Percentiles rank a stretch among this genome's conserved stretches.
These are phyloP conservation scores for Cataglyphis cursor DNA, from an alignment of 2,888 invertebrate species.

Conservation along the genomic window DNA sequence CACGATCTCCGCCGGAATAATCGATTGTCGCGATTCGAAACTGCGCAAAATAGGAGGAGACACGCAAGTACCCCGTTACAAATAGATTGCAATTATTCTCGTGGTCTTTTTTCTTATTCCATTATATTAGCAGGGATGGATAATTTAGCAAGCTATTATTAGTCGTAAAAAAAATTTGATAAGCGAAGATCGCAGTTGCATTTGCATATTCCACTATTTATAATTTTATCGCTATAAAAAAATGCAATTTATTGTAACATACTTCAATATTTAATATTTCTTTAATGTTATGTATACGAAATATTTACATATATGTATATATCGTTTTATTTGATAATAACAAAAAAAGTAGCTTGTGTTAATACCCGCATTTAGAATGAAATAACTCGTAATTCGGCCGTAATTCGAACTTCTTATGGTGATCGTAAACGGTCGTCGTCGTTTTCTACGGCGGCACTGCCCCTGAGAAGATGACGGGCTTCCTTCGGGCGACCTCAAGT, in stretches of 20 bases:
- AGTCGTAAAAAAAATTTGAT: background rate
- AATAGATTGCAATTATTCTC: conserved; percentile 21
- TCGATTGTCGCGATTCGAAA: conserved; percentile 62
- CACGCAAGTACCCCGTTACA: background rate
- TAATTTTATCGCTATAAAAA: background rate
- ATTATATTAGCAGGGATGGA: background rate
- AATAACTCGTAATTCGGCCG: conserved; percentile 67
- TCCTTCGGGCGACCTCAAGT: conserved; percentile 68
- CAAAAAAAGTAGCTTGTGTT: background rate
- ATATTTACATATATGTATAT: background rate
- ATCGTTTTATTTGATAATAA: background rate
- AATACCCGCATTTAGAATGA: conserved; percentile 61
- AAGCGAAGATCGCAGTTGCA: background rate
- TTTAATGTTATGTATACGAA: background rate
- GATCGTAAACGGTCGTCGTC: conserved; percentile 65
- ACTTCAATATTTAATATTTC: background rate
- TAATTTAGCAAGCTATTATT: background rate
- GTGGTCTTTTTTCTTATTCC: conserved; percentile 14
- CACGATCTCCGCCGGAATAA: conserved; percentile 66
- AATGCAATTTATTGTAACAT: background rate
- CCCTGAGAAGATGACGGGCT: conserved; percentile 55
- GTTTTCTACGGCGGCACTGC: conserved; percentile 56
- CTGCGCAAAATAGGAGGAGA: background rate
- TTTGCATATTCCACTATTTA: background rate
- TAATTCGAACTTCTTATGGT: conserved; percentile 56